Conservation (phyloP, 2,113 vertebrate species). For the Strix uralensis region DNA sequence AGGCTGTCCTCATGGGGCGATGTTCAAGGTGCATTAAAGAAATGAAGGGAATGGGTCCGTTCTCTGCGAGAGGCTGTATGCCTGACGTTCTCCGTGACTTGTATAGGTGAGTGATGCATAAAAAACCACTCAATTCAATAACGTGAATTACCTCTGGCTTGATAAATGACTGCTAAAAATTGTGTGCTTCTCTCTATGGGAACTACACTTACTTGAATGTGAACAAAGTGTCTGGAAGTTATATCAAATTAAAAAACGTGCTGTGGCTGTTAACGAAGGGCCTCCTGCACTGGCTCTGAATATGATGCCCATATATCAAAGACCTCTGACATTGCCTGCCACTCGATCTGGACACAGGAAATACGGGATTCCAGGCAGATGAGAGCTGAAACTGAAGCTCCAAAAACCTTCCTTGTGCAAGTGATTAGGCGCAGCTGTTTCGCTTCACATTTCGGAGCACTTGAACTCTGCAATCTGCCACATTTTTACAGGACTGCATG, state of each 20-base stretch:
- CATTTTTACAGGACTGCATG: slow-evolving; percentile 74
- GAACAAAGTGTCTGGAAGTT: slow-evolving; percentile 13
- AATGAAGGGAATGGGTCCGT: background rate
- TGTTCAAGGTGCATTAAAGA: slow-evolving; percentile 12
- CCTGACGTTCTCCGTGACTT: background rate
- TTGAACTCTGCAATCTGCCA: slow-evolving; percentile 82
- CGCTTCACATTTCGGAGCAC: slow-evolving; percentile 81
- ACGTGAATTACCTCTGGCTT: slow-evolving; percentile 5
- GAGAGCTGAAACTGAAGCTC: slow-evolving; percentile 85
- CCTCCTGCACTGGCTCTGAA: slow-evolving; percentile 72
- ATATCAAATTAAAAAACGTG: slow-evolving; percentile 49
- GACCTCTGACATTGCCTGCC: slow-evolving; percentile 77
- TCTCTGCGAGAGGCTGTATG: background rate
- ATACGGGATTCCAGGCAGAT: slow-evolving; percentile 85
- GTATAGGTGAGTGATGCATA: background rate
- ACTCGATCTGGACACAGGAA: slow-evolving; percentile 84
- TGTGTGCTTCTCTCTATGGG: background rate
- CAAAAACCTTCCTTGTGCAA: slow-evolving; percentile 78
- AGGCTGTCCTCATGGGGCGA: background rate
- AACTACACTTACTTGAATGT: background rate
- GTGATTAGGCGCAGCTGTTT: slow-evolving; percentile 86
- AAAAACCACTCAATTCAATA: background rate
- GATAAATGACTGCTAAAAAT: slow-evolving; percentile 16
- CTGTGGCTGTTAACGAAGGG: slow-evolving; percentile 81
- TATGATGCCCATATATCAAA: slow-evolving; percentile 85